Percentiles rank a stretch among this genome's conserved stretches.
Evolutionary conservation across 2,888 invertebrate genomes (phyloP).

Genomic region (Alsophila aescularia): DNA sequence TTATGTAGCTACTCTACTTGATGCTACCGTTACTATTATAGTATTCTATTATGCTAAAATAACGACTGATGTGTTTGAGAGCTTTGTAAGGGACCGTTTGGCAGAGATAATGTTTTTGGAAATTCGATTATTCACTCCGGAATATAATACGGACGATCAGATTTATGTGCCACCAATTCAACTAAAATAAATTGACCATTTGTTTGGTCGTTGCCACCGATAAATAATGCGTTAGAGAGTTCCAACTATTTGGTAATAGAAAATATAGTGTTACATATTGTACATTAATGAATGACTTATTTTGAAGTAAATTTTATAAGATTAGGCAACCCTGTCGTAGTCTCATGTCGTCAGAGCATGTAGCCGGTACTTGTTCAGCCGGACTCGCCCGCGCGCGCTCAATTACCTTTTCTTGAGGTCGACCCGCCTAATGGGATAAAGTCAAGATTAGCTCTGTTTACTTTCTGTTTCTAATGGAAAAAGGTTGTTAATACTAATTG

Average conservation of each 20-base stretch:
- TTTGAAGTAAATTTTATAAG: too few relatives aligned
- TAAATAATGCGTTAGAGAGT: too few relatives aligned
- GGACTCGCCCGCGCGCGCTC: conserved; percentile 57
- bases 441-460: conserved; percentile 77
- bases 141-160: background rate
- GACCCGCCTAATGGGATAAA: conserved; percentile 77
- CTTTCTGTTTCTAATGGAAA: conserved; percentile 69
- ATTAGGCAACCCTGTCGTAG: conserved; percentile 48
- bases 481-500: conserved; percentile 52
- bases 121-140: too few relatives aligned
- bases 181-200: too few relatives aligned
- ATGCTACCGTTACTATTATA: conserved; percentile 1
- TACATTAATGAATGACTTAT: too few relatives aligned
- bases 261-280: too few relatives aligned
- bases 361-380: conserved; percentile 70
- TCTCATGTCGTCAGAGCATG: conserved; percentile 68
- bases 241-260: too few relatives aligned
- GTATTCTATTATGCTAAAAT: background rate
- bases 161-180: background rate
- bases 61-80: background rate
- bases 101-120: background rate
- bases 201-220: too few relatives aligned
- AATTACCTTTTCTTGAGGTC: conserved; percentile 79
- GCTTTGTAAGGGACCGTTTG: background rate
- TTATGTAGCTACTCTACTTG: conserved; percentile 1